Evolutionary conservation across 1,140 invertebrate genomes (phyloP).

Genomic region (Cherax destructor): DNA sequence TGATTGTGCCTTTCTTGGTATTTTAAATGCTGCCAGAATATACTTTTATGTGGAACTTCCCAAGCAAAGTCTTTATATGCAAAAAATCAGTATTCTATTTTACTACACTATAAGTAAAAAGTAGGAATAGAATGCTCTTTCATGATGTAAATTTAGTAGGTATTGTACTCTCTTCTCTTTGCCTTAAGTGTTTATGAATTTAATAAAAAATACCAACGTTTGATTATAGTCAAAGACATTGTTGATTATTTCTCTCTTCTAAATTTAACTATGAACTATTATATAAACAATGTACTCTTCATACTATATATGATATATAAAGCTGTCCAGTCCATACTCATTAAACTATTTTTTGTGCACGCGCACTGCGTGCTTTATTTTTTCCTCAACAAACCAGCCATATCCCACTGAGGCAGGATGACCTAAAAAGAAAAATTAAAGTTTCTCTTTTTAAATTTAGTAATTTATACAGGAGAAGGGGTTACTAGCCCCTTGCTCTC

Average conservation of each 20-base stretch:
- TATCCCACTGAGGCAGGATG: too few relatives aligned
- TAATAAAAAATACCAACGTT: neutral
- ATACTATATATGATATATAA: neutral
- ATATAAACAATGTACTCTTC: neutral
- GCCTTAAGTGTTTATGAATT: neutral
- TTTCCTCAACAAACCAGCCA: too few relatives aligned
- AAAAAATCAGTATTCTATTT: constrained; percentile 48
- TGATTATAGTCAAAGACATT: neutral
- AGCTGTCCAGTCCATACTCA: neutral
- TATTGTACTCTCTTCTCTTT: neutral
- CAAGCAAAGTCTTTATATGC: constrained; percentile 25
- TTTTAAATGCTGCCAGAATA: constrained; percentile 43
- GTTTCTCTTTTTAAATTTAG: too few relatives aligned
- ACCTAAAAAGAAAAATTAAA: too few relatives aligned
- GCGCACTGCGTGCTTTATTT: too few relatives aligned
- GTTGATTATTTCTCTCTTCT: neutral
- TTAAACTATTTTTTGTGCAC: neutral
- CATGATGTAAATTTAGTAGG: neutral
- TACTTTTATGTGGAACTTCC: constrained; percentile 33
- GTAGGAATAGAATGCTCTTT: neutral
- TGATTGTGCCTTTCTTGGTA: constrained; percentile 37
- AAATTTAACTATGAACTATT: neutral
- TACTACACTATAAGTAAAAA: constrained; percentile 22
- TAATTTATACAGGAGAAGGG: too few relatives aligned
- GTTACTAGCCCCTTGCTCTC: too few relatives aligned